A percentile compares a stretch with the other conserved stretches of the same genome.
These are phyloP conservation scores for Muntiacus muntjak DNA, from an alignment of 2,113 vertebrate genomes.

Conservation along the genomic window DNA sequence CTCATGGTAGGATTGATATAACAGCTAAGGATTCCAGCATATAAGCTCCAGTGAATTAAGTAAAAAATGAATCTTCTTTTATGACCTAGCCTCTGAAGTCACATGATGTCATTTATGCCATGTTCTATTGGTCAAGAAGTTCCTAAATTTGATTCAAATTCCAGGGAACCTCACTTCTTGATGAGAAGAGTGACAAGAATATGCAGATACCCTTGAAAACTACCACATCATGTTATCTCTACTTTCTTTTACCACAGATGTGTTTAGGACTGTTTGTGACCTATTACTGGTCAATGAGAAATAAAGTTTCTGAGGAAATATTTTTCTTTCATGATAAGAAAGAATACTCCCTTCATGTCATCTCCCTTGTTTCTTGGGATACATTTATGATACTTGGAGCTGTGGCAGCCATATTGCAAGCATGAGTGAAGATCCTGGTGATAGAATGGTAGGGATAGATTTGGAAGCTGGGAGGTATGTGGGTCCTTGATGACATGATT, in stretches of 20 bases:
- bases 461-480: not conserved
- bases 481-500: not conserved
- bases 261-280: not conserved
- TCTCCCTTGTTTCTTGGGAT: not conserved
- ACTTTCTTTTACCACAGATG: not conserved
- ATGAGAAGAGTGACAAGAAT: not conserved
- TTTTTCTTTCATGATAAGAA: not conserved
- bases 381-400: not conserved
- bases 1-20: not conserved
- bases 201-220: not conserved
- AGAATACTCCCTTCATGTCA: not conserved
- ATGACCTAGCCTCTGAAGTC: not conserved
- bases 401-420: not conserved
- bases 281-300: not conserved
- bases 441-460: not conserved
- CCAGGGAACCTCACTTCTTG: not conserved
- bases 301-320: not conserved
- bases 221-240: not conserved
- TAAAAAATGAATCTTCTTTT: not conserved
- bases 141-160: not conserved
- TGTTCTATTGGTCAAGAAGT: not conserved
- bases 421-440: not conserved
- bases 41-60: not conserved
- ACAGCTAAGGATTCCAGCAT: not conserved
- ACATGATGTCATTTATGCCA: not conserved